Evolutionary conservation across 2,113 vertebrate species (phyloP).

Genomic region (Uria lomvia): DNA sequence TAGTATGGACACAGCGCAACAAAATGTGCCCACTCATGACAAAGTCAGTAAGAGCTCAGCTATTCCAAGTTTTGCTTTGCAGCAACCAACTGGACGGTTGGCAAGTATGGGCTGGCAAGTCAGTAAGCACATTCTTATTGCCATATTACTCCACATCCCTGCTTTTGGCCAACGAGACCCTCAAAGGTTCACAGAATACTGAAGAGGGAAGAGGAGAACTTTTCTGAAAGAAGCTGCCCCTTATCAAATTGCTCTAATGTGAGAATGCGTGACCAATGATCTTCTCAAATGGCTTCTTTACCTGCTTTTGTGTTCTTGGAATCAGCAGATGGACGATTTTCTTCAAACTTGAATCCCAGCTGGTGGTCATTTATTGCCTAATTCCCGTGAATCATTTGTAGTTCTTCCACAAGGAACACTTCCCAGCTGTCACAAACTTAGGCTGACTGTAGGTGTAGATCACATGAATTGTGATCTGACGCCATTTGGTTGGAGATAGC

Average conservation of each 20-base stretch:
- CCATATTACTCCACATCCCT: background rate
- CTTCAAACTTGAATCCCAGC: background rate
- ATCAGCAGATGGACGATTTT: background rate
- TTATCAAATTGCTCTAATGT: background rate
- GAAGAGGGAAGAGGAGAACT: background rate
- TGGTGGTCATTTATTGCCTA: background rate
- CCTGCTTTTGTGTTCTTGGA: background rate
- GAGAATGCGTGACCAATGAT: background rate
- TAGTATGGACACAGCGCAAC: background rate
- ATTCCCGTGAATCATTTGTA: background rate
- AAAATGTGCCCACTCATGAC: rapidly evolving
- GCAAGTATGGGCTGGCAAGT: background rate
- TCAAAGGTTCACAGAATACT: background rate
- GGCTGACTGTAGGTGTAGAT: background rate
- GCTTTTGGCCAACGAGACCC: background rate
- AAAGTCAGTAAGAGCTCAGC: background rate
- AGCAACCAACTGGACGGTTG: background rate
- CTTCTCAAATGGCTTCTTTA: background rate
- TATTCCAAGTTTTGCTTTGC: background rate
- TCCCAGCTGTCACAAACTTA: background rate
- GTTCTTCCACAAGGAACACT: background rate
- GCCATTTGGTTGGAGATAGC: background rate
- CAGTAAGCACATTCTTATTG: background rate
- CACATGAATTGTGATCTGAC: background rate
- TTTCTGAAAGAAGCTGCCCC: background rate